Base-by-base conservation (phyloP, 35 echinoderm and acorn worm genomes). In the Ophiothrix spiculata region DNA sequence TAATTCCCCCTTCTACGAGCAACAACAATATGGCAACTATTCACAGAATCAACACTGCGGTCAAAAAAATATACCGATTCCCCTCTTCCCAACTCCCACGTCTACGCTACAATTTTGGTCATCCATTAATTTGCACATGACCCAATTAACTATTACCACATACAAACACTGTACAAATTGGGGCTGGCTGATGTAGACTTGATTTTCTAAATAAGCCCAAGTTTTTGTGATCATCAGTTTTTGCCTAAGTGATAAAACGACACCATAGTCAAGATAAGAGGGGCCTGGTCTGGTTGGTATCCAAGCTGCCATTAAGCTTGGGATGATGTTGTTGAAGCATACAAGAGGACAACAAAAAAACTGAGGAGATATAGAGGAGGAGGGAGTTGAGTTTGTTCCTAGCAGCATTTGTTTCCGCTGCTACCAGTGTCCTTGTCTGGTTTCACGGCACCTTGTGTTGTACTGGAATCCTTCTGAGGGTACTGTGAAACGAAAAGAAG, bases 381-480 rank as follows among this genome's bases (percentile, higher is more conserved):
- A 40, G 81, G 81, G 81, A 37, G 81, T 54, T 54, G 25, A 79
- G 39, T 79, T 79, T 60, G 23, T 21, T 64, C 69, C 54, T 84
- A 84, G 63, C 81, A 84, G 81, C 81, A 84, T 63, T 84, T 82
- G 21, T 60, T 84, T 88, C 34, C 88, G 64, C 60, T 69, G 25
- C 88, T 42, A 33, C 89, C 77, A n/a, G 80, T 40, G 33, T 91
- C 85, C 35, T 77, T 85, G 17, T 87, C 89, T 77, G 93, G 89
- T 82, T 95, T 95, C 79, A 95, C 87, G 37, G 85, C 82, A 32
- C 93, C 93, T 40, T 80, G 76, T 73, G 93, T 85, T 78, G 84
- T 39, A 75, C 93, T 91, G 40, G 93, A 79, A 42, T 95, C 93
- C 81, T 91, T 95, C 82, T 95, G 93, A 78, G 93, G 93, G 82